These are phyloP conservation scores for Telenomus remus DNA, from an alignment of 1,140 invertebrate genomes.

Conservation along the genomic window DNA sequence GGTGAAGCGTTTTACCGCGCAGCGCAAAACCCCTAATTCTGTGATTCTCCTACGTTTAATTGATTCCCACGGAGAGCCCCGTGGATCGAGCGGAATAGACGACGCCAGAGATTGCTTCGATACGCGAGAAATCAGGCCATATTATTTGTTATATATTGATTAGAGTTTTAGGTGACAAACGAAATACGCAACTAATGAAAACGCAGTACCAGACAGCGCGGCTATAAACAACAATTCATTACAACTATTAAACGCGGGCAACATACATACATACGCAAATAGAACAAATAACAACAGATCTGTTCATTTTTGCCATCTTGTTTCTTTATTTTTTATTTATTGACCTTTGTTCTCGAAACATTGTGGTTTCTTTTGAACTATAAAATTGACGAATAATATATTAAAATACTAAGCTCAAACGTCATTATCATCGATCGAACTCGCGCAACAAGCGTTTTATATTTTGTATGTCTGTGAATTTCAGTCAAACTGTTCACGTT, in stretches of 20 bases:
- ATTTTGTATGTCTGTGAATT: constrained; percentile 27
- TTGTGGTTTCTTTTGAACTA: neutral
- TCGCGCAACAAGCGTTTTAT: constrained; percentile 48
- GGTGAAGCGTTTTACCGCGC: constrained; percentile 70
- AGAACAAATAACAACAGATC: constrained; percentile 38
- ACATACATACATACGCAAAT: constrained; percentile 41
- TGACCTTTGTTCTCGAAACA: too few species aligned
- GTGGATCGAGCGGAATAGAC: constrained; percentile 55
- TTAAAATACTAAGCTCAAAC: constrained; percentile 9
- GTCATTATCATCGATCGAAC: constrained; percentile 13
- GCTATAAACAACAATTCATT: too few species aligned
- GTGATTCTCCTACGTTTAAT: constrained; percentile 77
- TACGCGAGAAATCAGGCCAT: constrained; percentile 66
- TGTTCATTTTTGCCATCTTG: constrained; percentile 33
- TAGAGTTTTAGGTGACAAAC: constrained; percentile 48
- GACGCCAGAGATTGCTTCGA: constrained; percentile 45
- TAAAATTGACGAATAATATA: neutral
- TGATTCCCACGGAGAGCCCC: constrained; percentile 69
- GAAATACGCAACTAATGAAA: constrained; percentile 30
- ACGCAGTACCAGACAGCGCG: constrained; percentile 47
- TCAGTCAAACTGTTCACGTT: constrained; percentile 3
- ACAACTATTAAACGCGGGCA: constrained; percentile 49
- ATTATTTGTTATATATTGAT: constrained; percentile 69
- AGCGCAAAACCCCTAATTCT: constrained; percentile 72
- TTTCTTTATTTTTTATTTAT: too few species aligned